These are phyloP conservation scores for Rhimphoctona megacephalus DNA, from an alignment of 2,888 invertebrate genomes.

Conservation along the genomic window DNA sequence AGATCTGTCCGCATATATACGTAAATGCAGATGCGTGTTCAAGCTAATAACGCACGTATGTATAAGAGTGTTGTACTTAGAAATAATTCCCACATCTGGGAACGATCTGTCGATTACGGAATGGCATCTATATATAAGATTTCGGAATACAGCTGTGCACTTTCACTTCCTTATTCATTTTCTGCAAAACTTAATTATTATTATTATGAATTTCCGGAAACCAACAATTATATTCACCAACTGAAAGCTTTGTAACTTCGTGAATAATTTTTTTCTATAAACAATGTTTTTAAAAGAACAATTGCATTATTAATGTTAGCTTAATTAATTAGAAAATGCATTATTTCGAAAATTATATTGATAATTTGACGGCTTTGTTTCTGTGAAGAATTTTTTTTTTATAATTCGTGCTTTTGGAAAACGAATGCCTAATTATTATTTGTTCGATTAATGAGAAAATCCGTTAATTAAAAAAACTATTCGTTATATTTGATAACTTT, in stretches of 20 bases:
- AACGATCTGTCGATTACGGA: slow-evolving; percentile 47
- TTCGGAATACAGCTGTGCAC: not conserved
- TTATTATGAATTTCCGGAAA: not conserved
- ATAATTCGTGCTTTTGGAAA: too few species aligned
- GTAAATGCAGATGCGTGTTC: not conserved
- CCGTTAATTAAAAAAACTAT: too few species aligned
- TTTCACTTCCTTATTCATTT: not conserved
- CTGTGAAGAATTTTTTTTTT: too few species aligned
- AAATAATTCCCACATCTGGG: slow-evolving; percentile 60
- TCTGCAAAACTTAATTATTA: not conserved
- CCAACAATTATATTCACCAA: not conserved
- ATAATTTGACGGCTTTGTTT: too few species aligned
- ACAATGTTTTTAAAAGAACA: not conserved
- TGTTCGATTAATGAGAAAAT: too few species aligned
- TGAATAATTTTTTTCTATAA: not conserved
- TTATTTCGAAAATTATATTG: too few species aligned
- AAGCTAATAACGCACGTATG: slow-evolving; percentile 6
- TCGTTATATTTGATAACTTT: too few species aligned
- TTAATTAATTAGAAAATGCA: too few species aligned
- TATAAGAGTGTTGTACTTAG: not conserved
- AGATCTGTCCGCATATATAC: not conserved
- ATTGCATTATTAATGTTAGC: too few species aligned
- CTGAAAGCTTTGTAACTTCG: not conserved
- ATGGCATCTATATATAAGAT: not conserved
- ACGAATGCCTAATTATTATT: too few species aligned